Base-by-base conservation (phyloP, 2,888 invertebrate genomes). In the Kuschelorhynchus macadamiae region DNA sequence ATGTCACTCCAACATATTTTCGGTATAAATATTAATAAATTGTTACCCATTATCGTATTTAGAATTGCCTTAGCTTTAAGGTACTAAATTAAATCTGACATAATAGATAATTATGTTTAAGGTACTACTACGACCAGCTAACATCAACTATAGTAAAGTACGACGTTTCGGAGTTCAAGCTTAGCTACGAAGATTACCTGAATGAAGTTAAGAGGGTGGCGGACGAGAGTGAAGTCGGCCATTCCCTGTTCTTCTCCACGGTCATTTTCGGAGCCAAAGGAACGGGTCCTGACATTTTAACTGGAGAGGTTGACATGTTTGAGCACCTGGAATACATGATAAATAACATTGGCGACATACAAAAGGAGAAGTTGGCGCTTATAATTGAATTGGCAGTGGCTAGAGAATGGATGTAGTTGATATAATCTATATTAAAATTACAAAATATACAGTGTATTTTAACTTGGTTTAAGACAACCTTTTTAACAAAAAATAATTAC, bases 181-280 rank as follows among this genome's bases (percentile, higher is more conserved):
- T 63, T 1, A 16, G 55, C n/a, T 63, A 55, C 30, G 55, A 63
- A 20, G 17, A 46, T 0, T 63, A 33, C 20, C 18, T 55, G 25
- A 33, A 16, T 7, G 55, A 46, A 41, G 1, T 63, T 14, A 32
- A 55, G 12, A 14, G 14, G 9, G 25, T 44, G 9, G 55, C 33
- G 17, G 12, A 16, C 0, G 16, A 33, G 17, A 32, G 21, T 21
- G 55, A 63, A 36, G 12, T 25, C 3, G 14, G 17, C 2, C 55
- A 63, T n/a, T 21, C 46, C 2, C 36, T 63, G 8, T 47, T 47
- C 36, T 55, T 63, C 12, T 17, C 17, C 36, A 33, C n/a, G 7
- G 16, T 55, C 1, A 32, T 63, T 14, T 63, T 46, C 18, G 55
- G 44, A 8, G n/a, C 25, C 5, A 63, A 55, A 42, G 46, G 21